Evolutionary conservation across 64 coral and sea anemone species (phyloP), one percentile per base, ranked within the genome.

Genomic region (Montipora efflorescens): DNA sequence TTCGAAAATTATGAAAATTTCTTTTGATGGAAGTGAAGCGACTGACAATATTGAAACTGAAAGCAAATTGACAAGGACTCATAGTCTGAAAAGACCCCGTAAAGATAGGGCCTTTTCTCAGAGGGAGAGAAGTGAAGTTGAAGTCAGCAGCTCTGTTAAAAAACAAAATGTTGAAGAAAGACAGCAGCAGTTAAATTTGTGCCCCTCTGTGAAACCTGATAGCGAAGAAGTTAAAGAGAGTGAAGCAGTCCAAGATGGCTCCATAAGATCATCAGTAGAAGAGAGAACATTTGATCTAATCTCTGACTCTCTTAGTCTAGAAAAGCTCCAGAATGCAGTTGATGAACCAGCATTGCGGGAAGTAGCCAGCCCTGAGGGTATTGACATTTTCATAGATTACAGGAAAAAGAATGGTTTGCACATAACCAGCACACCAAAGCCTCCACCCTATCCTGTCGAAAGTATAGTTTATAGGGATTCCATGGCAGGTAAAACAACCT

Each of bases 321-420:
- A 50, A 2, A 23, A 50, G 13, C 51, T 55, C 2, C 55, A 62
- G 79, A 82, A 36, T 61, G 36, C 9, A 7, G 22, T 25, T 2
- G 7, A 23, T 48, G 74, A n/a, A 52, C 5, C 50, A 55, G 48
- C 46, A 11, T 5, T 59, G 21, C 48, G 88, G 10, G 75, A 73
- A 46, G 74, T 81, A 49, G 83, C 92, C 14, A 93, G 92, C 59
- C 92, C 92, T 19, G 87, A 93, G 77, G 78, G 92, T 13, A 47
- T 93, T 4, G 87, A 93, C 50, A 67, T 93, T n/a, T 93, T 93
- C 16, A 93, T 93, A 73, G 92, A 93, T 67, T 93, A 93, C 47
- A 93, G 87, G 57, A 93, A 81, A 79, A 93, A 93, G 55, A 43
- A 80, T 75, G 77, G 80, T 25, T 25, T 79, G 84, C 59, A 88